Percentiles rank a stretch among this genome's conserved stretches.
Evolutionary conservation across 2,888 invertebrate genomes (phyloP).

Genomic region (Ormyrus pomaceus): DNA sequence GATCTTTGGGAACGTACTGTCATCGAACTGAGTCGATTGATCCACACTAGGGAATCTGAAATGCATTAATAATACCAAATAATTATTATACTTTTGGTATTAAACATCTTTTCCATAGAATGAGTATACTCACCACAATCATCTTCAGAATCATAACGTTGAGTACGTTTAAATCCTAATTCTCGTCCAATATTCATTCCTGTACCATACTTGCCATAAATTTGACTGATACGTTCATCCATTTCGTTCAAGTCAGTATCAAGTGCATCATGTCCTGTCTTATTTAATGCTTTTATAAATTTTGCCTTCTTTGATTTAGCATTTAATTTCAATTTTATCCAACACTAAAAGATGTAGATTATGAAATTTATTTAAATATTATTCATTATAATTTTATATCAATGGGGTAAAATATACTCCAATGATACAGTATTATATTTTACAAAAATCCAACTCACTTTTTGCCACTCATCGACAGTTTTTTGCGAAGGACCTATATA

Average conservation of each 20-base stretch:
- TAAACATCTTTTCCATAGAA: too few species aligned
- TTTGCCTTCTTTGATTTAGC: neutral
- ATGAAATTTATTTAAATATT: neutral
- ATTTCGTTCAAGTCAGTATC: neutral
- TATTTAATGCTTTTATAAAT: neutral
- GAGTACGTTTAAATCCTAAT: constrained; percentile 5
- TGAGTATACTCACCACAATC: too few species aligned
- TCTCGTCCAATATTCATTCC: neutral
- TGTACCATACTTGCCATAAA: neutral
- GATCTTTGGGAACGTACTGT: too few species aligned
- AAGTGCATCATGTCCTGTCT: neutral
- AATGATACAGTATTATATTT: neutral
- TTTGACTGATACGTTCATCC: neutral
- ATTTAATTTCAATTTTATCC: neutral
- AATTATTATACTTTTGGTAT: too few species aligned
- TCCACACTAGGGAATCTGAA: too few species aligned
- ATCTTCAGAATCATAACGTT: too few species aligned
- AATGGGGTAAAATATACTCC: neutral
- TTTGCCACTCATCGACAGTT: neutral
- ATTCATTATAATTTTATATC: neutral
- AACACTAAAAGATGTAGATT: neutral
- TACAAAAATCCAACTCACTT: neutral
- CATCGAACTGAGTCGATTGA: too few species aligned
- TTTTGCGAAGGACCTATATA: neutral
- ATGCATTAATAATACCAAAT: too few species aligned